Evolutionary conservation across 2,113 vertebrate genomes (phyloP), one percentile per base, ranked within the genome.

Genomic region (Oryzias curvinotus): DNA sequence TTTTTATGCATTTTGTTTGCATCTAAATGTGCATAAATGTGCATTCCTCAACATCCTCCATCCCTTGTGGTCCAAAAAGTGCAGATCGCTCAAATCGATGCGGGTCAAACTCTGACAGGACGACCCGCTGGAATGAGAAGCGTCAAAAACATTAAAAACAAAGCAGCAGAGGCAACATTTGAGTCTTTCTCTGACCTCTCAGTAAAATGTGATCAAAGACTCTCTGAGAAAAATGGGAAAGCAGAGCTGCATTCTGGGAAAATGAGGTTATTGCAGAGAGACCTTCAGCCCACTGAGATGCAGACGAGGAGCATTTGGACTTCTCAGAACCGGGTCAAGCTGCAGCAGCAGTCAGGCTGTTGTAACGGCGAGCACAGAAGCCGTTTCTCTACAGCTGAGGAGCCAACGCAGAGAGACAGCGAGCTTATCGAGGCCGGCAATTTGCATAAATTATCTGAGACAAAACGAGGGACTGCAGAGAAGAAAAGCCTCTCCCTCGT

Each of bases 221-320:
- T 47, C 52, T 65, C 14, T 63, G 63, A 70, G 76, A 78, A 19
- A 53, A 60, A 45, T 23, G 55, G 53, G 67, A 65, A 59, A 66
- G 75, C 4, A 17, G 56, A 1, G 41, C 47, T 47, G 62, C 61
- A 48, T 67, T 80, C 84, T 80, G 64, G 65, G 62, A 82, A 85
- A 85, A 84, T 78, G 76, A 63, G 63, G 78, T 83, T 80, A 80
- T 88, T 79, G 75, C 68, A 59, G 71, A 74, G 21, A 71, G 67
- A 68, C 50, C 71, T 36, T 62, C 21, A 4, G 59, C 28, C 56
- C 65, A 12, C 51, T 85, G 59, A 82, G 81, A 80, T 74, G 72
- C 64, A 76, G 81, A 83, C 78, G 75, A 85, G 76, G 53, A 28
- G 26, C 19, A 69, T 80, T 74, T 81, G 73, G 62, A 53, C 56